These are phyloP conservation scores for Lobophora halterata DNA, from an alignment of 2,888 invertebrate species.

Conservation along the genomic window DNA sequence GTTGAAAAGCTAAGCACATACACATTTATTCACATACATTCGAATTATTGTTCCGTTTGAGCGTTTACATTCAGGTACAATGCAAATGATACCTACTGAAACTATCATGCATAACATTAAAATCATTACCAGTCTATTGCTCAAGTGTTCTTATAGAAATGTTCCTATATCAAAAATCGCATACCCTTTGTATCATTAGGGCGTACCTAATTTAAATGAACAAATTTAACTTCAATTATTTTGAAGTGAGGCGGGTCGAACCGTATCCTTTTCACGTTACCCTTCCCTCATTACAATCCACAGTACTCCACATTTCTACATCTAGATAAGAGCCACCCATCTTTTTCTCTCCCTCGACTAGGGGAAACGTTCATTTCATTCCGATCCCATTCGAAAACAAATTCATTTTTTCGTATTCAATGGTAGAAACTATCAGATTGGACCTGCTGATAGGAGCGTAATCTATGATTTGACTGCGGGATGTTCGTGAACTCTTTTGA, in stretches of 20 bases:
- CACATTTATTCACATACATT: too few relatives aligned
- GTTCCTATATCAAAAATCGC: slow-evolving; percentile 28
- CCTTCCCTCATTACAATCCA: slow-evolving; percentile 75
- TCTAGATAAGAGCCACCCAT: slow-evolving; percentile 74
- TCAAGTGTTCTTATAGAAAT: not conserved
- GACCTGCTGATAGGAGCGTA: slow-evolving; percentile 60
- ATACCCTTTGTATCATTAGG: slow-evolving; percentile 49
- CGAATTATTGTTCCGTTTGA: too few relatives aligned
- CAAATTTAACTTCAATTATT: slow-evolving; percentile 80
- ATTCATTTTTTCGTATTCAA: slow-evolving; percentile 67
- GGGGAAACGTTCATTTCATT: slow-evolving; percentile 72
- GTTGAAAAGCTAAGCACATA: too few relatives aligned
- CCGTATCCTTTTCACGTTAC: slow-evolving; percentile 74
- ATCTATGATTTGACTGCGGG: slow-evolving; percentile 62
- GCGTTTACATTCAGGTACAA: too few relatives aligned
- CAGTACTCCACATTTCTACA: slow-evolving; percentile 69
- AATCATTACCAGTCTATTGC: too few relatives aligned
- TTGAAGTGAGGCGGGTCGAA: slow-evolving; percentile 69
- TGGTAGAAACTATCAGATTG: slow-evolving; percentile 64
- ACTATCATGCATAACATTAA: too few relatives aligned
- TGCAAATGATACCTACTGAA: too few relatives aligned
- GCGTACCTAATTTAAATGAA: slow-evolving; percentile 70
- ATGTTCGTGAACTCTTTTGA: slow-evolving; percentile 41
- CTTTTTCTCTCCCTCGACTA: slow-evolving; percentile 58
- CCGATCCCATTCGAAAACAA: slow-evolving; percentile 72